phyloP scores from a whole-genome alignment of 2,797 vertebrate species.

The Halcyon badia region DNA sequence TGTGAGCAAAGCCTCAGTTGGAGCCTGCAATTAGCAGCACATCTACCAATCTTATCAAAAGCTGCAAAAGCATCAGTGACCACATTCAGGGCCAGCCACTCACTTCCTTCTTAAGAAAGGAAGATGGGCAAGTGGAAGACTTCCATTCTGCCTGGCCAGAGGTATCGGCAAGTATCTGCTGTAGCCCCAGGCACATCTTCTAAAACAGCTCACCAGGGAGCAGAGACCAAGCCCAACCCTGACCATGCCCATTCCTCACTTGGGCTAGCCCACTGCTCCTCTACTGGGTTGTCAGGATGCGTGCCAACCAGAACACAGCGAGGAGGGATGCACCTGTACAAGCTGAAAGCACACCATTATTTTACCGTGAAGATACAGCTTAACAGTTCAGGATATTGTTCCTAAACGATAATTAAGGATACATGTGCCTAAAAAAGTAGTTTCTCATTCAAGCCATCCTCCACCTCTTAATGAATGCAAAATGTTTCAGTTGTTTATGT shows the following conservation, averaged over 20 bases:
- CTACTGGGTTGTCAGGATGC: rapidly evolving
- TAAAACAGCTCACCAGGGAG: neutral
- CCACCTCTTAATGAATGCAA: neutral
- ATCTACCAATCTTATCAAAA: neutral
- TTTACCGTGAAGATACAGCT: neutral
- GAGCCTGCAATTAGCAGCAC: neutral
- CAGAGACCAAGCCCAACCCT: neutral
- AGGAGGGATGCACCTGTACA: rapidly evolving
- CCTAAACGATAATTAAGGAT: neutral
- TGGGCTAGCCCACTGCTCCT: rapidly evolving
- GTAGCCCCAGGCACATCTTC: neutral
- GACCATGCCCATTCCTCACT: neutral
- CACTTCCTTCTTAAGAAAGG: neutral
- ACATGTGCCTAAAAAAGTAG: neutral
- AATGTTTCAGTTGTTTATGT: neutral
- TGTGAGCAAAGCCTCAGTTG: neutral
- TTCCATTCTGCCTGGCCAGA: neutral
- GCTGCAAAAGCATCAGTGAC: neutral
- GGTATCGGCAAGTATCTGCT: rapidly evolving
- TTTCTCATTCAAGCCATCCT: neutral
- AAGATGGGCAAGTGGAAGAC: neutral
- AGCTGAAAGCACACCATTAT: neutral
- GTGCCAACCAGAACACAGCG: neutral
- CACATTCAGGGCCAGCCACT: neutral
- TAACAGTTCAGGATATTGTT: neutral